These are phyloP conservation scores for Sardina pilchardus DNA, from an alignment of 2,113 vertebrate species.

Conservation along the genomic window DNA sequence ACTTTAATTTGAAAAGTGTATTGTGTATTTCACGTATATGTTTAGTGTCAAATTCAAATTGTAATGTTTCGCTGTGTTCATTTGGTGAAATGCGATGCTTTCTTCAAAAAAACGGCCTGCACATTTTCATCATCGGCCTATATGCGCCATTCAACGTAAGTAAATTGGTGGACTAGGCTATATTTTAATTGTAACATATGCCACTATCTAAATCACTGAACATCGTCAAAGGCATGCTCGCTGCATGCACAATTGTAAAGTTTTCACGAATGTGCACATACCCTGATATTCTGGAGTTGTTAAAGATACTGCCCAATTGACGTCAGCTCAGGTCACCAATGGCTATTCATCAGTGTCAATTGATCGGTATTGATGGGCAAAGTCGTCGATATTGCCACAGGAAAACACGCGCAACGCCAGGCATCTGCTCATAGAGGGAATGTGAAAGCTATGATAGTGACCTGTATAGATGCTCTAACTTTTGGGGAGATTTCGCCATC, in stretches of 20 bases:
- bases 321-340: constrained; percentile 62
- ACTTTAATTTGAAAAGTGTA: too few species aligned
- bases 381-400: constrained; percentile 55
- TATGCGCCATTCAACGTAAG: background rate
- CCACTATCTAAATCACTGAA: background rate
- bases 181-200: background rate
- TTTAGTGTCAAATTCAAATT: too few species aligned
- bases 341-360: constrained; percentile 68
- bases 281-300: constrained; percentile 12
- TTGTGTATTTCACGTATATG: background rate
- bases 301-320: constrained; percentile 55
- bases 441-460: background rate
- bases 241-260: background rate
- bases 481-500: background rate
- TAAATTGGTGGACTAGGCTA: background rate
- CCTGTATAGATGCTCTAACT: background rate
- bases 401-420: background rate
- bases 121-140: background rate
- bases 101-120: too few species aligned
- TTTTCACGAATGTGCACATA: background rate
- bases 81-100: background rate
- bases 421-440: background rate
- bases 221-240: background rate
- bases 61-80: background rate
- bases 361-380: constrained; percentile 65